These are phyloP conservation scores for Columbina picui DNA, from an alignment of 2,113 vertebrate genomes.

Conservation along the genomic window DNA sequence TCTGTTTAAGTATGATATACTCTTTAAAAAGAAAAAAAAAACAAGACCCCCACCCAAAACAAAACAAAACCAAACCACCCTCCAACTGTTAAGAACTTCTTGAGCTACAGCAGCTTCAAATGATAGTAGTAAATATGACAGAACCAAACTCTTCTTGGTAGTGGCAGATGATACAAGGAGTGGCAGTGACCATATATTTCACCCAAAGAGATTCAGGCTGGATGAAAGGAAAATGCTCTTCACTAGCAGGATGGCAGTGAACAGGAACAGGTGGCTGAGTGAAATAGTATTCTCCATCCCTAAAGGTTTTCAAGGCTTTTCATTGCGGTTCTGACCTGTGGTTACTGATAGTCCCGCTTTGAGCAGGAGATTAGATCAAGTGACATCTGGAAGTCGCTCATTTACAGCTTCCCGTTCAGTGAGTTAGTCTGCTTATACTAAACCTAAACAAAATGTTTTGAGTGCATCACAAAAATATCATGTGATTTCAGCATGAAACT, in stretches of 20 bases:
- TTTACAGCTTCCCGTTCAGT: not conserved
- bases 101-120: not conserved
- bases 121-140: not conserved
- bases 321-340: not conserved
- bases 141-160: not conserved
- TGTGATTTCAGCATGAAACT: not conserved
- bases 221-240: not conserved
- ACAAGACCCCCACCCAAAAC: fast-evolving
- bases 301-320: not conserved
- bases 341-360: not conserved
- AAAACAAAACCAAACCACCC: no score
- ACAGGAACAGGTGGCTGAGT: not conserved
- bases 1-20: not conserved
- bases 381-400: not conserved
- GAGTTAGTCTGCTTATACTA: not conserved
- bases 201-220: not conserved
- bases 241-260: not conserved
- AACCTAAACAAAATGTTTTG: not conserved
- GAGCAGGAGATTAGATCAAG: not conserved
- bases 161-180: not conserved
- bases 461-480: not conserved
- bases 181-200: fast-evolving
- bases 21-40: not conserved
- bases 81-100: not conserved
- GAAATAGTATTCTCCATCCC: not conserved